These are phyloP conservation scores for Ursus arctos DNA, from an alignment of 2,113 vertebrate genomes.

Conservation along the genomic window DNA sequence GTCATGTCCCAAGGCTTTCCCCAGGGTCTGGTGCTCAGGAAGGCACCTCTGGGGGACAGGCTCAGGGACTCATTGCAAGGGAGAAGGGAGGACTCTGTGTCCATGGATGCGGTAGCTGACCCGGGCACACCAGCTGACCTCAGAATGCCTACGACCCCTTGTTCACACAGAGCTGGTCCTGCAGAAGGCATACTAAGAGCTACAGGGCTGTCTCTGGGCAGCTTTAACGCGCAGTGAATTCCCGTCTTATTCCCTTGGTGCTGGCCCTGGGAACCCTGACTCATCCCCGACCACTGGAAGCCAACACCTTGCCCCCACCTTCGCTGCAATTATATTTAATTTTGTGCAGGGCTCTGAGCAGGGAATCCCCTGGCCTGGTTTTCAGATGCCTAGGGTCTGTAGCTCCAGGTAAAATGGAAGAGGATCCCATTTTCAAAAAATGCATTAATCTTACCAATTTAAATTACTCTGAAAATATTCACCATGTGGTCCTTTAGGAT, in stretches of 20 bases:
- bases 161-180: background rate
- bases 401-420: background rate
- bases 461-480: background rate
- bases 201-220: background rate
- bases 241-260: background rate
- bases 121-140: background rate
- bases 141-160: background rate
- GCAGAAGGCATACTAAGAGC: background rate
- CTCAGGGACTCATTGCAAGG: background rate
- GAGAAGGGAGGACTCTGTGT: background rate
- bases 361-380: background rate
- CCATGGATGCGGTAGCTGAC: background rate
- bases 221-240: background rate
- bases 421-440: slow-evolving; percentile 18
- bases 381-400: background rate
- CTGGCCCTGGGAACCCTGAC: background rate
- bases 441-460: background rate
- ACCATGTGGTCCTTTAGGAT: background rate
- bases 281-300: background rate
- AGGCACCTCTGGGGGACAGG: background rate
- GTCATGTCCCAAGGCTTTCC: background rate
- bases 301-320: background rate
- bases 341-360: background rate
- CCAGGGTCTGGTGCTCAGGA: background rate
- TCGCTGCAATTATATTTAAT: background rate